Conservation (phyloP, 1,140 invertebrate species). For the Druon quercuslanigerum region DNA sequence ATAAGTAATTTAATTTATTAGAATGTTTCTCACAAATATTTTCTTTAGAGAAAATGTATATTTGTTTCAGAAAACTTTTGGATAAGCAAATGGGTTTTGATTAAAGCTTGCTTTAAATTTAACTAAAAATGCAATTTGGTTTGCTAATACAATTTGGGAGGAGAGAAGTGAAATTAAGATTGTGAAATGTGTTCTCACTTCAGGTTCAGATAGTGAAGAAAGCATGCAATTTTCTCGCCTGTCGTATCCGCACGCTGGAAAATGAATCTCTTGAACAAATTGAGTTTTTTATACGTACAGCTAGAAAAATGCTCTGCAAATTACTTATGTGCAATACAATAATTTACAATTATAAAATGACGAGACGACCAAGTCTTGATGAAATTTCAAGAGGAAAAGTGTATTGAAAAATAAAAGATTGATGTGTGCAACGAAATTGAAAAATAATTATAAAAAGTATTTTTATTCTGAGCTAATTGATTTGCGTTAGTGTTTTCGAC, state of each 20-base stretch:
- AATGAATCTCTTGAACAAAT: conserved; percentile 26
- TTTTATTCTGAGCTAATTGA: not conserved
- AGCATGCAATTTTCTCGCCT: conserved; percentile 29
- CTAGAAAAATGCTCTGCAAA: not conserved
- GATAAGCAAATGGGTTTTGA: no score
- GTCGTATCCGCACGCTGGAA: conserved; percentile 9
- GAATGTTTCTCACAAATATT: no score
- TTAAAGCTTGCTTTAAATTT: no score
- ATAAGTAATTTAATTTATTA: no score
- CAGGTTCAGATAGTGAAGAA: conserved; percentile 19
- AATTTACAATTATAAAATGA: not conserved
- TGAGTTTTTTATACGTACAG: not conserved
- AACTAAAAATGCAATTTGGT: no score
- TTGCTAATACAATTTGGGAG: no score
- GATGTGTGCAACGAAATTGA: no score
- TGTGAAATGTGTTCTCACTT: not conserved
- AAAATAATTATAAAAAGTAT: not conserved
- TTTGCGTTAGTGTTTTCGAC: conserved; percentile 5
- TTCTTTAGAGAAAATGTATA: no score
- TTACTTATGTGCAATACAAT: not conserved
- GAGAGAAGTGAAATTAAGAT: no score
- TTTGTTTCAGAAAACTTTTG: no score
- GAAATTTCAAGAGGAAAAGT: no score
- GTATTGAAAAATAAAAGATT: no score
- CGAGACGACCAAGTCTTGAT: not conserved